These are phyloP conservation scores for Lophochroa leadbeateri DNA, from an alignment of 2,113 vertebrate genomes.

Conservation along the genomic window DNA sequence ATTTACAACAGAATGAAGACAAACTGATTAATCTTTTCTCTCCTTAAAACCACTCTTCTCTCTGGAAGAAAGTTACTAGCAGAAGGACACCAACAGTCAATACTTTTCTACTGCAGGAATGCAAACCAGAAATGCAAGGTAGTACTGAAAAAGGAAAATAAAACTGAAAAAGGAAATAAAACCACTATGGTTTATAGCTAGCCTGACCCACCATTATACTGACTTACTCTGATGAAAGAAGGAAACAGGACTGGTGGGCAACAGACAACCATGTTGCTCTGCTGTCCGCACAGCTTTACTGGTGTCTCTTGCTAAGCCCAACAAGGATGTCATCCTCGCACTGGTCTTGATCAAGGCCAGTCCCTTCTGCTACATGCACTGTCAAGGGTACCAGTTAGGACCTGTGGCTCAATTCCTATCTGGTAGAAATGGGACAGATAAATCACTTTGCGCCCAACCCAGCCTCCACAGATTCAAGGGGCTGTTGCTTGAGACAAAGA, in stretches of 20 bases:
- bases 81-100: neutral
- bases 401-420: neutral
- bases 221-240: neutral
- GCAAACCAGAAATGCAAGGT: neutral
- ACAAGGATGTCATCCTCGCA: neutral
- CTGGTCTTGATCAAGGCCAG: neutral
- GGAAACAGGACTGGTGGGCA: neutral
- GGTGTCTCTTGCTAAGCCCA: neutral
- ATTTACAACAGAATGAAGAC: neutral
- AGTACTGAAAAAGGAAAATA: neutral
- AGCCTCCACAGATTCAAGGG: neutral
- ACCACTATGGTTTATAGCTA: neutral
- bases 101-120: neutral
- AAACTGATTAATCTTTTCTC: neutral
- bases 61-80: neutral
- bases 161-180: neutral
- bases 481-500: too few species aligned
- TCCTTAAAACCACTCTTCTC: neutral
- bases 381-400: neutral
- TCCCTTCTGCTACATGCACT: neutral
- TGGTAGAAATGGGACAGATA: neutral
- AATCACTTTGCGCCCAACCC: neutral
- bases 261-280: neutral
- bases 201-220: neutral
- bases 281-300: rapidly evolving